phyloP scores from a whole-genome alignment of 2,113 vertebrate species.

The Pithys albifrons region DNA sequence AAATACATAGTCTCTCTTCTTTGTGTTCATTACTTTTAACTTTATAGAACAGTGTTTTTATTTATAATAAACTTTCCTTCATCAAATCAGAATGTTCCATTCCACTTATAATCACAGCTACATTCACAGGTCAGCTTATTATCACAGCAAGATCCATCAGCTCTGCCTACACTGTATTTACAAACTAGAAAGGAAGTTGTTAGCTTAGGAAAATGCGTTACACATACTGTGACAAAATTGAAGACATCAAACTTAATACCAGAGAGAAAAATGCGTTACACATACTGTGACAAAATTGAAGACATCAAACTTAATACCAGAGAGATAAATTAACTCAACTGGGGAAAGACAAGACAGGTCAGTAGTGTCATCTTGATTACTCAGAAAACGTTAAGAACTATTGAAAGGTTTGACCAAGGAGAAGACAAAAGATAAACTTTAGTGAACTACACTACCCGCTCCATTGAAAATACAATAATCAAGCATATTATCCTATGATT shows the following conservation, averaged over 20 bases:
- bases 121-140: constrained; percentile 41
- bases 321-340: constrained; percentile 21
- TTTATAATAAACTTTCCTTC: constrained; percentile 15
- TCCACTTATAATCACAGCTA: constrained; percentile 48
- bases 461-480: background rate
- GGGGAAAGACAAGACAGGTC: background rate
- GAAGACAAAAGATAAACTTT: background rate
- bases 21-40: background rate
- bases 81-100: constrained; percentile 24
- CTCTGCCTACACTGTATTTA: constrained; percentile 52
- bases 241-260: constrained; percentile 38
- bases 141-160: constrained; percentile 50
- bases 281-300: background rate
- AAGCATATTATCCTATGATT: background rate
- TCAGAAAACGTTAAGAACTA: constrained; percentile 14
- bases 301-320: constrained; percentile 32
- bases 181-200: constrained; percentile 38
- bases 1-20: background rate
- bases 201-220: background rate
- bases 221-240: background rate
- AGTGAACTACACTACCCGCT: background rate
- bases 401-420: background rate
- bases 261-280: background rate
- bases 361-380: constrained; percentile 1
- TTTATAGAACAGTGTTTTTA: background rate